These are phyloP conservation scores for Hylaea fasciaria DNA, from an alignment of 2,888 invertebrate species.

Conservation along the genomic window DNA sequence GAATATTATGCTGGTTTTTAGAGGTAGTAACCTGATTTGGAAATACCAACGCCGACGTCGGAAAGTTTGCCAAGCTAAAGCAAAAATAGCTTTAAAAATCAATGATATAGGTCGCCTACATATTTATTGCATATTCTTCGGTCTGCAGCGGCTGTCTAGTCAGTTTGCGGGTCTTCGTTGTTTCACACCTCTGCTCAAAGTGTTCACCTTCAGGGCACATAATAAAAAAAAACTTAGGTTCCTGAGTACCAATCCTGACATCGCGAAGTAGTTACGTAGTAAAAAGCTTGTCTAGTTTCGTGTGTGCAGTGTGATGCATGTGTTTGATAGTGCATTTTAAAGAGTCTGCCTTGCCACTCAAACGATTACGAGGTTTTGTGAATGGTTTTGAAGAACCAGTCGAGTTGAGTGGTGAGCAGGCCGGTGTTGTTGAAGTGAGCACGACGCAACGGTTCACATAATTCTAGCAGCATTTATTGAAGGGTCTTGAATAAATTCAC, in stretches of 20 bases:
- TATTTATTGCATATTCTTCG: slow-evolving; percentile 57
- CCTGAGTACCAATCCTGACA: slow-evolving; percentile 8
- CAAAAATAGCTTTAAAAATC: slow-evolving; percentile 80
- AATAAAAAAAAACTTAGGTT: slow-evolving; percentile 17
- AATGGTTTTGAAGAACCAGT: slow-evolving; percentile 7
- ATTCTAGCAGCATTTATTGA: slow-evolving; percentile 20
- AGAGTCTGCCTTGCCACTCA: slow-evolving; percentile 43
- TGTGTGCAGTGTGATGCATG: slow-evolving; percentile 61
- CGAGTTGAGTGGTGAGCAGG: slow-evolving; percentile 16
- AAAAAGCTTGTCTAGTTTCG: slow-evolving; percentile 44
- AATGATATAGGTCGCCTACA: slow-evolving; percentile 65
- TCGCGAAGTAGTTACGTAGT: slow-evolving; percentile 35
- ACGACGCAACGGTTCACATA: slow-evolving; percentile 22
- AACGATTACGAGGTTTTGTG: slow-evolving; percentile 6
- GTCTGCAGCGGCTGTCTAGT: slow-evolving; percentile 64
- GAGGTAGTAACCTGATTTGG: neutral
- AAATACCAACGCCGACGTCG: slow-evolving; percentile 17
- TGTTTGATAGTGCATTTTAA: slow-evolving; percentile 44
- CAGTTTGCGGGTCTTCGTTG: slow-evolving; percentile 55
- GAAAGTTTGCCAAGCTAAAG: slow-evolving; percentile 66
- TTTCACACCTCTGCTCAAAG: slow-evolving; percentile 58
- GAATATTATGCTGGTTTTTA: neutral
- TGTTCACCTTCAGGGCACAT: slow-evolving; percentile 3
- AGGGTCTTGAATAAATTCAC: slow-evolving; percentile 25
- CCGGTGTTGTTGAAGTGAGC: slow-evolving; percentile 18